These are phyloP conservation scores for Microctenopoma stevenorrisi DNA, from an alignment of 2,797 vertebrate genomes.

Conservation along the genomic window DNA sequence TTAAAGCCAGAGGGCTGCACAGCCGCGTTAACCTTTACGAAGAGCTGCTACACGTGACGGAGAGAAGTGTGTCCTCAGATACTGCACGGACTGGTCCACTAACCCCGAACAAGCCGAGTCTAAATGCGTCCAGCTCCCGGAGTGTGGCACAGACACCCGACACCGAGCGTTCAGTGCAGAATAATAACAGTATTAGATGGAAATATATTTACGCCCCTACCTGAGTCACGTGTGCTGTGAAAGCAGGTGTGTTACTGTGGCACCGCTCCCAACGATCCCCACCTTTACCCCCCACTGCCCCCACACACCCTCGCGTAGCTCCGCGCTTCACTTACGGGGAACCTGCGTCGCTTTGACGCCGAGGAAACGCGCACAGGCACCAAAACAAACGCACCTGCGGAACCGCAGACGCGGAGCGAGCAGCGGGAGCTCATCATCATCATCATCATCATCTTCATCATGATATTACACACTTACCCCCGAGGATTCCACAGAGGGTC, in stretches of 20 bases:
- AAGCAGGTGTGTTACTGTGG: constrained; percentile 12
- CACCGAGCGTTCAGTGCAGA: background rate
- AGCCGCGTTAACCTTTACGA: constrained; percentile 83
- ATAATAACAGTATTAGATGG: background rate
- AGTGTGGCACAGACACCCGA: background rate
- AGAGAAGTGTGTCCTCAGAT: constrained; percentile 77
- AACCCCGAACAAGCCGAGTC: constrained; percentile 60
- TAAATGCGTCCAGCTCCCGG: constrained; percentile 1
- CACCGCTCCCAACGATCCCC: constrained; percentile 9
- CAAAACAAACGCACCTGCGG: constrained; percentile 55
- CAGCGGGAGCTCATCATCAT: too few relatives aligned
- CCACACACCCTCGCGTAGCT: constrained; percentile 12
- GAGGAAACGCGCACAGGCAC: constrained; percentile 52
- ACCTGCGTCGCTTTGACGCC: constrained; percentile 36
- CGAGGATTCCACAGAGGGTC: constrained; percentile 41
- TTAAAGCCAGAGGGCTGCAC: constrained; percentile 71
- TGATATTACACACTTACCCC: too few relatives aligned
- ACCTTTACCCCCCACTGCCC: background rate
- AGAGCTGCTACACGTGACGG: constrained; percentile 83
- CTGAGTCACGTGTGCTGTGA: constrained; percentile 10
- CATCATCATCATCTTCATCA: too few relatives aligned
- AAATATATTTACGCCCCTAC: background rate
- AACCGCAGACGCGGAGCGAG: too few relatives aligned
- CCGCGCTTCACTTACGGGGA: background rate
- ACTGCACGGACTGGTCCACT: constrained; percentile 57